A percentile compares a stretch with the other conserved stretches of the same genome.
Evolutionary conservation across 2,888 invertebrate species (phyloP).

Genomic region (Saturnia pavonia): DNA sequence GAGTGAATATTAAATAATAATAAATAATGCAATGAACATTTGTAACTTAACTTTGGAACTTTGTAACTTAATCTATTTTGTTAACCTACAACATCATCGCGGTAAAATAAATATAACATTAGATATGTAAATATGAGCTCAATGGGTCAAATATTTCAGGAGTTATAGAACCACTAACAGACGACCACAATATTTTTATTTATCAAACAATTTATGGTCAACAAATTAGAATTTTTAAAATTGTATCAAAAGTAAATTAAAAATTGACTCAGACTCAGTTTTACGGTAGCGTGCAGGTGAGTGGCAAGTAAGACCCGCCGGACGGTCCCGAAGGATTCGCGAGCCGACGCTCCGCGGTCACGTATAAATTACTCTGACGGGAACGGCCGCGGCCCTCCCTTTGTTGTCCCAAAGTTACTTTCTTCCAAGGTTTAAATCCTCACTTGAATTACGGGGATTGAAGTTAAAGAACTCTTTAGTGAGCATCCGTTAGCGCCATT

Average conservation of each 20-base stretch:
- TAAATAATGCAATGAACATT: no score
- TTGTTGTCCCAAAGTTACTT: slow-evolving; percentile 76
- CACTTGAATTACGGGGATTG: slow-evolving; percentile 71
- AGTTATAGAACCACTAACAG: no score
- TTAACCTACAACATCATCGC: no score
- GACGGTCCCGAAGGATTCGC: slow-evolving; percentile 52
- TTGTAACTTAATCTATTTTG: no score
- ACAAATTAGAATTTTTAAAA: slow-evolving; percentile 36
- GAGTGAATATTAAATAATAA: no score
- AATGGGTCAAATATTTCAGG: no score
- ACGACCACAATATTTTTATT: neutral
- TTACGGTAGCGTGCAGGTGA: slow-evolving; percentile 45
- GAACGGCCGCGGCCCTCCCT: slow-evolving; percentile 62
- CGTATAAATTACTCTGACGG: slow-evolving; percentile 77
- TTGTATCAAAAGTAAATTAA: slow-evolving; percentile 46
- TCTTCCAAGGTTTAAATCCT: slow-evolving; percentile 74
- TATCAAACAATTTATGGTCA: neutral
- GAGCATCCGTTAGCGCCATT: slow-evolving; percentile 50
- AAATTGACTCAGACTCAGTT: slow-evolving; percentile 53
- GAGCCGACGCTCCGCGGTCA: slow-evolving; percentile 62
- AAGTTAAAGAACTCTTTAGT: slow-evolving; percentile 62
- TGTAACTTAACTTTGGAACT: no score
- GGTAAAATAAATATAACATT: no score
- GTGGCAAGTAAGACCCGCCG: slow-evolving; percentile 57
- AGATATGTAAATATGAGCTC: no score